These are phyloP conservation scores for Athalia circularis DNA, from an alignment of 2,888 invertebrate species.

Conservation along the genomic window DNA sequence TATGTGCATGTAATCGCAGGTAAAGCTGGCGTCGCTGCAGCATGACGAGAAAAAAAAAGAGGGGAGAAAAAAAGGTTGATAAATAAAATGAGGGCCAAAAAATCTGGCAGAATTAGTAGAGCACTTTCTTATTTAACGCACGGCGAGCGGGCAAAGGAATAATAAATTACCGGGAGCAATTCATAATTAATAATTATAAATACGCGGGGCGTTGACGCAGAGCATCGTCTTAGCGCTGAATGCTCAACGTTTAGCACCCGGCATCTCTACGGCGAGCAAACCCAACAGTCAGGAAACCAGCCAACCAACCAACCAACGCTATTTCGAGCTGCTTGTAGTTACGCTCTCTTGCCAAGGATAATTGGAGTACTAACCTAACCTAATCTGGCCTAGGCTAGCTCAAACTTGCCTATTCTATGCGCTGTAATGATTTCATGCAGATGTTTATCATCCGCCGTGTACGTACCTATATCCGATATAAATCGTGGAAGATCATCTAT, in stretches of 20 bases:
- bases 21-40: too few relatives aligned
- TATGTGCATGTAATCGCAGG: too few relatives aligned
- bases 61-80: not conserved
- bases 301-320: slow-evolving; percentile 30
- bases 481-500: slow-evolving; percentile 18
- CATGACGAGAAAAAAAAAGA: too few relatives aligned
- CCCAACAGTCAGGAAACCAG: slow-evolving; percentile 26
- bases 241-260: slow-evolving; percentile 43
- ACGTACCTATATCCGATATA: not conserved
- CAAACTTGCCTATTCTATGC: slow-evolving; percentile 15
- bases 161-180: slow-evolving; percentile 23
- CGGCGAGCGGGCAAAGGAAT: slow-evolving; percentile 7
- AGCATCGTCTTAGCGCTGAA: slow-evolving; percentile 26
- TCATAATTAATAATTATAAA: slow-evolving; percentile 44
- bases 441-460: slow-evolving; percentile 10
- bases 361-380: slow-evolving; percentile 46
- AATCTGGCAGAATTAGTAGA: not conserved
- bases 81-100: not conserved
- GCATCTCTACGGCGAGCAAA: slow-evolving; percentile 28
- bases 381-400: slow-evolving; percentile 42
- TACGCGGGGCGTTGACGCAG: slow-evolving; percentile 29
- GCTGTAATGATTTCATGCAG: slow-evolving; percentile 35
- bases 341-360: slow-evolving; percentile 48
- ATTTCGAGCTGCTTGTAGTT: slow-evolving; percentile 43
- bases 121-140: slow-evolving; percentile 35